Evolutionary conservation across 2,113 vertebrate genomes (phyloP), one percentile per base, ranked within the genome.

Genomic region (Sus scrofa): DNA sequence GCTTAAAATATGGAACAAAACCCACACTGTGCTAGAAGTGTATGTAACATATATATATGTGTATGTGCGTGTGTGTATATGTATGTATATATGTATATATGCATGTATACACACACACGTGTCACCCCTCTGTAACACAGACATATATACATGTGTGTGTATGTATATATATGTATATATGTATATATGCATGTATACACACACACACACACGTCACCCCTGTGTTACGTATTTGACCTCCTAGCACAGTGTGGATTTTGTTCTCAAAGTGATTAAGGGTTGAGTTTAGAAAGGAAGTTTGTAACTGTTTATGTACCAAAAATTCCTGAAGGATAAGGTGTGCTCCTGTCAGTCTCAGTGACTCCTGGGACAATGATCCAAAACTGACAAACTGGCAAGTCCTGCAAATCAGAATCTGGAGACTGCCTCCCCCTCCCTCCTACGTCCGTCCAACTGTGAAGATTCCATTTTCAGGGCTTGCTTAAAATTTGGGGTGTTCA

Each of bases 291-390:
- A 94, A 58, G 62, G 20, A 87, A 81, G 44, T 22, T 70, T 37
- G 44, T 74, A 89, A 90, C 44, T 32, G 27, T 65, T 93, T 70
- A 65, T 63, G 32, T 78, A 63, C 44, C 89, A 75, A 91, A 89
- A 34, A 1, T 50, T 5, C 54, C 63, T 77, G 7, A 74, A 75
- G 44, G 56, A 54, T 95, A 63, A 88, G 62, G 20, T 3, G 0
- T 73, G 34, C 2, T 58, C 16, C 60, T 52, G 0, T 67, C 77
- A 9, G 18, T 94, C 30, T 10, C 16, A 15, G 3, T 60, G 75
- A 90, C 62, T 70, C 37, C 6, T 44, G 34, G 82, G 70, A n/a
- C 54, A 22, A 0, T 60, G 58, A 91, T 24, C 37, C 20, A 58
- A 19, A 54, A 7, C 37, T 44, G 37, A 65, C 14, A 34, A 54